Conservation (phyloP, 1,140 invertebrate genomes). For the Teleogryllus occipitalis region DNA sequence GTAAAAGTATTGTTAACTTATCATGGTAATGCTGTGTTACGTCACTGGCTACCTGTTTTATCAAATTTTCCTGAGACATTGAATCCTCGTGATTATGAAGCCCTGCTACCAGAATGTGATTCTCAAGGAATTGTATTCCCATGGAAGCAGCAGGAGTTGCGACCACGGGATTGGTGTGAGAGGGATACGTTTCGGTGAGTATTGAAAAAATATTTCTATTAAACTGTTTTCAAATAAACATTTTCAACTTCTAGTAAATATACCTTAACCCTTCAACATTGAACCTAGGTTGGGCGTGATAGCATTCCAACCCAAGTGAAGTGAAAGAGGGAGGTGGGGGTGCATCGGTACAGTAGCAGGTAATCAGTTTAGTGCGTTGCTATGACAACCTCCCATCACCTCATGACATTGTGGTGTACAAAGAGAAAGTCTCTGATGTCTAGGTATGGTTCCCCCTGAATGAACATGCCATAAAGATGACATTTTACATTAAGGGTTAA, state of each 20-base stretch:
- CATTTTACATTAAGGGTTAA: no score
- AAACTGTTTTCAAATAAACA: constrained; percentile 9
- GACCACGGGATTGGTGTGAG: constrained; percentile 58
- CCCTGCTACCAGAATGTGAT: constrained; percentile 47
- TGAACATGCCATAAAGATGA: no score
- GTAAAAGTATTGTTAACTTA: constrained; percentile 63
- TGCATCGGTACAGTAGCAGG: no score
- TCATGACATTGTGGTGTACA: no score
- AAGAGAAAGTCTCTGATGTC: no score
- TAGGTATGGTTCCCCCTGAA: no score
- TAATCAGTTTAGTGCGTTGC: no score
- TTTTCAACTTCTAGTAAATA: background rate
- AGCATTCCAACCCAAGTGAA: no score
- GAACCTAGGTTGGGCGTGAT: no score
- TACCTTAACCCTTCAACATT: no score
- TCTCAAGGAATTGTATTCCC: constrained; percentile 42
- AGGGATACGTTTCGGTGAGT: constrained; percentile 44
- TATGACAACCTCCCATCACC: no score
- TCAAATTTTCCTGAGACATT: constrained; percentile 70
- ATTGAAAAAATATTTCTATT: background rate
- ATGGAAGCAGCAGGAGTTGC: constrained; percentile 41
- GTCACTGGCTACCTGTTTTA: constrained; percentile 62
- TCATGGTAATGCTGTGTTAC: constrained; percentile 51
- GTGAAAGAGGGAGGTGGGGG: no score
- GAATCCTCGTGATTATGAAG: constrained; percentile 55